Percentiles rank a stretch among this genome's conserved stretches.
These are phyloP conservation scores for Neotoma lepida DNA, from an alignment of 2,113 vertebrate genomes.

Conservation along the genomic window DNA sequence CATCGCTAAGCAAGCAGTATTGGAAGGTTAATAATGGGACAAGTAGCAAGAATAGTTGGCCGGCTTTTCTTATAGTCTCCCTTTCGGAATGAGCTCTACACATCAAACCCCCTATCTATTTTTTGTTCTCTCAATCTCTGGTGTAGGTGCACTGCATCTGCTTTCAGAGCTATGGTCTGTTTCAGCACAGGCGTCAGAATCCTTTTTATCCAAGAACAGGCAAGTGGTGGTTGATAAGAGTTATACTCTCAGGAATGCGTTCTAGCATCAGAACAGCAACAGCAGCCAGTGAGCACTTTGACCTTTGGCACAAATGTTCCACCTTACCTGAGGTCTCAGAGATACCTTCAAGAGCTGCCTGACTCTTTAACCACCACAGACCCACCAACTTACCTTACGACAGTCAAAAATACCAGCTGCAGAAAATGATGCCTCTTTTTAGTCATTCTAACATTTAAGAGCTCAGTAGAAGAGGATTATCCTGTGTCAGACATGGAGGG, in stretches of 20 bases:
- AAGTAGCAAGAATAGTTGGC: conserved; percentile 52
- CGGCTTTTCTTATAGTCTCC: conserved; percentile 21
- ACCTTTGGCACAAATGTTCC: background rate
- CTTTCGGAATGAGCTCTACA: conserved; percentile 54
- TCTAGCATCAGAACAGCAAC: background rate
- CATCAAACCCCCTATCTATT: background rate
- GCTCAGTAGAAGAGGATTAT: background rate
- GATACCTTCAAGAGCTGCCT: background rate
- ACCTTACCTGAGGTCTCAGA: background rate
- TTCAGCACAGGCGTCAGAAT: background rate
- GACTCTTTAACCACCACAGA: background rate
- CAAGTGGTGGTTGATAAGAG: background rate
- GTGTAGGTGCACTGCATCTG: too few relatives aligned
- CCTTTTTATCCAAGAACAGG: background rate
- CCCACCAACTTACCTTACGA: background rate
- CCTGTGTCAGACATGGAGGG: background rate
- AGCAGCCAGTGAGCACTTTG: background rate
- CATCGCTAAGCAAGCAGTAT: conserved; percentile 67
- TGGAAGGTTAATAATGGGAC: conserved; percentile 68
- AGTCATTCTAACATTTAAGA: background rate
- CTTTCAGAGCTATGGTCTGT: background rate
- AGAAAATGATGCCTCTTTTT: conserved; percentile 7
- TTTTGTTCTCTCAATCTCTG: background rate
- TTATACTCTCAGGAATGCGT: background rate
- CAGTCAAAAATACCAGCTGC: background rate